Evolutionary conservation across 2,797 vertebrate species (phyloP).

Genomic region (Salarias fasciatus): DNA sequence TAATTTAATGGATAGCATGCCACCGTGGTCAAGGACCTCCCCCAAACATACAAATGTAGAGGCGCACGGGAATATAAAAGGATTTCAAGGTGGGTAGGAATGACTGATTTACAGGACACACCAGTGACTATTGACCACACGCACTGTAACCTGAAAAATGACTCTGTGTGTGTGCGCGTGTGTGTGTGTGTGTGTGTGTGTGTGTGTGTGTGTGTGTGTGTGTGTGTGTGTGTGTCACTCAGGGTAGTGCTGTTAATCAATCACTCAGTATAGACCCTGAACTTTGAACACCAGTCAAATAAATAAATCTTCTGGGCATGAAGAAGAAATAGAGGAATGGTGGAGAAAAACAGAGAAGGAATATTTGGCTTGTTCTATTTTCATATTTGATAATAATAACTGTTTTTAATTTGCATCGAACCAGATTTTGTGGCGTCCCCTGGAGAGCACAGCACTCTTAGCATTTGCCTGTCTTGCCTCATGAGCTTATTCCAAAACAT

Average conservation of each 20-base stretch:
- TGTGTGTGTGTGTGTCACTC: slow-evolving; percentile 50
- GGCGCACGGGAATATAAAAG: slow-evolving; percentile 20
- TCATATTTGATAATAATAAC: not conserved
- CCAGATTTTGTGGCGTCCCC: no score
- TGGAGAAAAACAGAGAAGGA: not conserved
- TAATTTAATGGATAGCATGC: slow-evolving; percentile 67
- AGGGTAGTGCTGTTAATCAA: slow-evolving; percentile 63
- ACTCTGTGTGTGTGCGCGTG: slow-evolving; percentile 1
- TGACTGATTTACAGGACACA: slow-evolving; percentile 69
- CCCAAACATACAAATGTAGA: slow-evolving; percentile 21
- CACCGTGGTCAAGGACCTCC: slow-evolving; percentile 60
- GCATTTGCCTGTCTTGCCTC: no score
- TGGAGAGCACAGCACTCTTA: no score
- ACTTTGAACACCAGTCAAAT: slow-evolving; percentile 60
- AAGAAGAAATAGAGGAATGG: slow-evolving; percentile 18
- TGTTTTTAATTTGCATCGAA: no score
- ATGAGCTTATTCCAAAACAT: not conserved
- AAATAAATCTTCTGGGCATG: slow-evolving; percentile 65
- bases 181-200: slow-evolving; percentile 25
- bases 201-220: slow-evolving; percentile 32
- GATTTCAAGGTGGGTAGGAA: slow-evolving; percentile 32
- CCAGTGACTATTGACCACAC: slow-evolving; percentile 73
- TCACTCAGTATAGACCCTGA: slow-evolving; percentile 74
- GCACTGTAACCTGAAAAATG: slow-evolving; percentile 61
- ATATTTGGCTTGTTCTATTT: slow-evolving; percentile 2